Evolutionary conservation across 1,140 invertebrate species (phyloP).

Genomic region (Onthophagus taurus): DNA sequence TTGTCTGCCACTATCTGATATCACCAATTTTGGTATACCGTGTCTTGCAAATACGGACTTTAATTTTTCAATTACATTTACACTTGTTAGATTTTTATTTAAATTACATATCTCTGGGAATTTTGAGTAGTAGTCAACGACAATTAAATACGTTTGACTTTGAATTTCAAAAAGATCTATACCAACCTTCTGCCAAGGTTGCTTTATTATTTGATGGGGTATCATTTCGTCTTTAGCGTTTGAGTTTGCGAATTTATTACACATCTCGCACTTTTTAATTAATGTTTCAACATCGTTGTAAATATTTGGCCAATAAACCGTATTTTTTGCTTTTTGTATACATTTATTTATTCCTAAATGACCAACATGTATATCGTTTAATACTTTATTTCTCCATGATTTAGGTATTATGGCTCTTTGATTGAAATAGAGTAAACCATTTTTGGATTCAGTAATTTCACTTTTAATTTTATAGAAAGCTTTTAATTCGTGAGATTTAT

Average conservation of each 20-base stretch:
- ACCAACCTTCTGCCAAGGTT: constrained; percentile 31
- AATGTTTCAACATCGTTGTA: constrained; percentile 13
- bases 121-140: constrained; percentile 27
- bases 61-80: constrained; percentile 19
- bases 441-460: too few relatives aligned
- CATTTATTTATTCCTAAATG: constrained; percentile 19
- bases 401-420: too few relatives aligned
- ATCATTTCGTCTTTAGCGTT: constrained; percentile 23
- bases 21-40: constrained; percentile 32
- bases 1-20: constrained; percentile 35
- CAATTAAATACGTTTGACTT: constrained; percentile 27
- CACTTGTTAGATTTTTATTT: constrained; percentile 17
- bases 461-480: too few relatives aligned
- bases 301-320: constrained; percentile 17
- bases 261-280: constrained; percentile 11
- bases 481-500: too few relatives aligned
- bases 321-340: constrained; percentile 8
- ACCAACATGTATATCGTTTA: constrained; percentile 15
- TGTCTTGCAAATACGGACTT: constrained; percentile 33
- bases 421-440: too few relatives aligned
- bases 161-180: constrained; percentile 31
- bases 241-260: constrained; percentile 16
- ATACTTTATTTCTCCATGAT: constrained; percentile 6
- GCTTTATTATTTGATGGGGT: constrained; percentile 29
- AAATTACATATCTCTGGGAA: constrained; percentile 19